A percentile compares a stretch with the other conserved stretches of the same genome.
Conservation (phyloP, 2,113 vertebrate species). For the Antidorcas marsupialis region DNA sequence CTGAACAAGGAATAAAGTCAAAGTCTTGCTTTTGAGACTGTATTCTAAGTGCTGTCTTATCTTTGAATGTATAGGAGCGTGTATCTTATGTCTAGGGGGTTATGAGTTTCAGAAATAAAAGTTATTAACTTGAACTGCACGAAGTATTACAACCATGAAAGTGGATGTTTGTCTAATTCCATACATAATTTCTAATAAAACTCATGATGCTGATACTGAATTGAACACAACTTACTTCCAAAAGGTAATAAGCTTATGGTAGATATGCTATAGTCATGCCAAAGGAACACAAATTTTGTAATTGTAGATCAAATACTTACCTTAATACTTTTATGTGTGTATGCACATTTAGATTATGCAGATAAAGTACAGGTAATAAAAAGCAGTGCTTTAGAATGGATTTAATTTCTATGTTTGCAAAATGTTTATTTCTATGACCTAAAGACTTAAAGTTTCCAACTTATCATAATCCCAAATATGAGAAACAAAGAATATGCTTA, state of each 20-base stretch:
- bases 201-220: neutral
- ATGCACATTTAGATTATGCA: neutral
- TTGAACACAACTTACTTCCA: neutral
- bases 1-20: neutral
- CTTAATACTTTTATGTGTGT: neutral
- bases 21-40: conserved; percentile 13
- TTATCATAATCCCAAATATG: neutral
- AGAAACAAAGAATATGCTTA: conserved; percentile 35
- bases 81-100: neutral
- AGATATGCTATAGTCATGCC: neutral
- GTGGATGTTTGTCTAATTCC: neutral
- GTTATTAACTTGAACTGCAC: neutral
- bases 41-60: neutral
- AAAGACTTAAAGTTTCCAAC: neutral
- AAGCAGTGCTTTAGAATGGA: neutral
- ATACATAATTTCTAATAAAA: neutral
- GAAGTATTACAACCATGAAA: neutral
- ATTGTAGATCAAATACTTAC: neutral
- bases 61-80: neutral
- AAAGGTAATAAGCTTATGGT: neutral
- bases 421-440: conserved; percentile 34
- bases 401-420: neutral
- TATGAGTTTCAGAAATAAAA: neutral
- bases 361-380: neutral
- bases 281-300: neutral